Base-by-base conservation (phyloP, 35 echinoderm and acorn worm species). In the Patiria miniata region DNA sequence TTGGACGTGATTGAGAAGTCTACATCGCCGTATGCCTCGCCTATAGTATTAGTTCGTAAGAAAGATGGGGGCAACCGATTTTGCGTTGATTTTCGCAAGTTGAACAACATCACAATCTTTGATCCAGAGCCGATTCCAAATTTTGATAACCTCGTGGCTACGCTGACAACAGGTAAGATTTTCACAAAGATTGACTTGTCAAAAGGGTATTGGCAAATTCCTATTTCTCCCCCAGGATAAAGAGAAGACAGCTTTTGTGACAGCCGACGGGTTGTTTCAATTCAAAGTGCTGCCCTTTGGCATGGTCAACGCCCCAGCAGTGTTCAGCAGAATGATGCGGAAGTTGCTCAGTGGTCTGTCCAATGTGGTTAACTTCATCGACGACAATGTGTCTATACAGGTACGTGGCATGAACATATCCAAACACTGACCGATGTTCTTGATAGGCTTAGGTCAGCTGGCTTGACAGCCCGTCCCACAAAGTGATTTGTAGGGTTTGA, bases 171-270 rank as follows among this genome's bases (percentile, higher is more conserved):
- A 9, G 61, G 19, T 39, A 77, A 79, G 26, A 77, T 77, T 40
- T 83, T 89, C 68, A 69, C 51, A 80, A 93, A 83, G 42, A 40
- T 81, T 23, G 86, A 90, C 40, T 47, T 90, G 73, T 77, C 76
- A 15, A 94, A 85, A 86, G 89, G 89, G 19, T 91, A 91, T 55
- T 94, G 86, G 81, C 92, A 94, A 77, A 90, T 94, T 15, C 82
- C 87, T 0, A 39, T 94, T 29, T 29, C 28, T 36, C 65, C 68
- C 40, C 30, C 77, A 26, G 83, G 58, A 7, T 37, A 89, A 50
- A 77, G 69, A 61, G 15, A 90, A 94, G 44, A 89, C 92, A 21
- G 92, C 87, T 47, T 94, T 94, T 51, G 54, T 79, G 37, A 90
- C 73, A 33, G 38, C 77, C 3, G 30, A 68, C 4, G 88, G 93